Evolutionary conservation across 1,140 invertebrate species (phyloP).

Genomic region (Drosophila pandora): DNA sequence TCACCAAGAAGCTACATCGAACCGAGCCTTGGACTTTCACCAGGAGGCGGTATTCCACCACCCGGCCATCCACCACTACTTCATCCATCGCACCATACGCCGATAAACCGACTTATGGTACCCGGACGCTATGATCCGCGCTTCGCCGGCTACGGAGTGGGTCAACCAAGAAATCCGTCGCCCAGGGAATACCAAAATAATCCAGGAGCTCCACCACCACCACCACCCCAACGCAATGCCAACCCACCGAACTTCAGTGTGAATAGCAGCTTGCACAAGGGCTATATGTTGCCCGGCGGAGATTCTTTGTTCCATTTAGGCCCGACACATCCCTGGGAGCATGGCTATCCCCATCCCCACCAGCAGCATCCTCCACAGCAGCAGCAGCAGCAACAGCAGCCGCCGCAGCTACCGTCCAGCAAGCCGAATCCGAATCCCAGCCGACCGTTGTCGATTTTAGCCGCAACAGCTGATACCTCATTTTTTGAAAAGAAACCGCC

Average conservation of each 20-base stretch:
- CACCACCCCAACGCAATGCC: slow-evolving; percentile 46
- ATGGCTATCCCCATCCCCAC: slow-evolving; percentile 34
- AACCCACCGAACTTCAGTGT: slow-evolving; percentile 72
- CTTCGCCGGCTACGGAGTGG: slow-evolving; percentile 46
- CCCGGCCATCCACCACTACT: slow-evolving; percentile 39
- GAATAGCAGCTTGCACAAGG: slow-evolving; percentile 42
- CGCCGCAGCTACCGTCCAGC: slow-evolving; percentile 66
- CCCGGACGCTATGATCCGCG: slow-evolving; percentile 56
- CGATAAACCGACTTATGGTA: slow-evolving; percentile 57
- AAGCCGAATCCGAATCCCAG: slow-evolving; percentile 62
- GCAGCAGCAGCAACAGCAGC: slow-evolving; percentile 48
- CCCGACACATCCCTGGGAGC: slow-evolving; percentile 19
- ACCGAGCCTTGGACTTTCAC: slow-evolving; percentile 28
- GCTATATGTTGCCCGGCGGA: slow-evolving; percentile 26
- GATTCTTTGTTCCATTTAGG: slow-evolving; percentile 31
- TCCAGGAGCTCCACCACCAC: slow-evolving; percentile 8
- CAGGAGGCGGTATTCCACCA: slow-evolving; percentile 23
- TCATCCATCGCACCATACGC: slow-evolving; percentile 58
- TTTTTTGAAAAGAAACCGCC: slow-evolving; percentile 81
- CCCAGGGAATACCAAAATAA: slow-evolving; percentile 43
- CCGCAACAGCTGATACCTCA: slow-evolving; percentile 79
- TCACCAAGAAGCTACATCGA: slow-evolving; percentile 53
- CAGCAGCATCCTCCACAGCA: slow-evolving; percentile 39
- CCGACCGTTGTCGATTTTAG: slow-evolving; percentile 67
- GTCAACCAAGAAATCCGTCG: slow-evolving; percentile 29